Percentiles rank a stretch among this genome's conserved stretches.
Evolutionary conservation across 2,113 vertebrate genomes (phyloP).

Genomic region (Strix uralensis): DNA sequence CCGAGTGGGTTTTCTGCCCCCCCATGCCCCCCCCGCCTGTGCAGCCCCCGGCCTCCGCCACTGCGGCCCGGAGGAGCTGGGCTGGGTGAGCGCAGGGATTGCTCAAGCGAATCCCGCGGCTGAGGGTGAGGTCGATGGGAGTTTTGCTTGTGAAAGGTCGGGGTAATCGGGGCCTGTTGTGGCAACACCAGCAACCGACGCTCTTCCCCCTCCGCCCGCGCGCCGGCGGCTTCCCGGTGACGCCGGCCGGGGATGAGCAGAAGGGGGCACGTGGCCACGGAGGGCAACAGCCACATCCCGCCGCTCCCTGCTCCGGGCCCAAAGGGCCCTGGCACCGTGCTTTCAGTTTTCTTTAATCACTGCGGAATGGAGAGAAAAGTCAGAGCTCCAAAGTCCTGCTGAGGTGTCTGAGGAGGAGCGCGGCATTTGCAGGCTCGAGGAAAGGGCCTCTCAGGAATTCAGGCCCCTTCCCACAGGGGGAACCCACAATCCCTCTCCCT

Average conservation of each 20-base stretch:
- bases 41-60: background rate
- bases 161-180: background rate
- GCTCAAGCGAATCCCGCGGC: background rate
- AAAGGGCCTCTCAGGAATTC: rapidly evolving
- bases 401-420: rapidly evolving
- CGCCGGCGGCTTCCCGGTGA: background rate
- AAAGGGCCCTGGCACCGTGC: rapidly evolving
- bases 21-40: too few species aligned
- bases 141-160: background rate
- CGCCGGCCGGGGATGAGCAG: rapidly evolving
- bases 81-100: background rate
- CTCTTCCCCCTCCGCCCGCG: background rate
- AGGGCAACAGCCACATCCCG: too few species aligned
- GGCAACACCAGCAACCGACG: background rate
- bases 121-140: background rate
- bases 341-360: rapidly evolving
- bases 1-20: too few species aligned
- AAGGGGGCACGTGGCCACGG: rapidly evolving
- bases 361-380: background rate
- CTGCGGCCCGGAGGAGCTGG: background rate
- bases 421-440: rapidly evolving
- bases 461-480: background rate
- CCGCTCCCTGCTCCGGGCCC: background rate
- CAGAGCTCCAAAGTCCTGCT: rapidly evolving
- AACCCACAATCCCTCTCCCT: rapidly evolving